Base-by-base conservation (phyloP, 2,888 invertebrate genomes). In the Iselma pallidipennis region DNA sequence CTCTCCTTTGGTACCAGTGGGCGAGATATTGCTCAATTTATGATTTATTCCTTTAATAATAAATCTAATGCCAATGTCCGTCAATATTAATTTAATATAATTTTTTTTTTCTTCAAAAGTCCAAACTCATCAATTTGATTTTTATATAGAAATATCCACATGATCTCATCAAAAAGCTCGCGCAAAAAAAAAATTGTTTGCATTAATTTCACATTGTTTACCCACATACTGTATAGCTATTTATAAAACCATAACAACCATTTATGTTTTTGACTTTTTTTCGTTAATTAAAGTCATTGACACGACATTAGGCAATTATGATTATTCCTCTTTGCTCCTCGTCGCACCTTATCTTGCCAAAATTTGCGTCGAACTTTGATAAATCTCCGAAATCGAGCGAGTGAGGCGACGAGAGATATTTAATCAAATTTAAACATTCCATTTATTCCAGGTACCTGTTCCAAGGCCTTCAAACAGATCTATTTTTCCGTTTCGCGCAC, bases 21-120 rank as follows among this genome's bases (percentile, higher is more conserved):
- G 62, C 62, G 62, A 58, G 3, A 28, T 29, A 48, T 57, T 57
- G 45, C 53, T 51, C 52, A 63, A 33, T 58, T 58, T 58, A 25
- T 61, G 49, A 61, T 61, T 61, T 61, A 52, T 23, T 31, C 10
- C 5, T 19, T 31, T 52, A 52, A 29, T 31, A 52, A 51, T 2
- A 42, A 42, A 19, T 21, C 19, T n/a, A n/a, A 28, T 52, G 52
- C 31, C 52, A 52, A 31, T 52, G 52, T 21, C 52, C 52, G 4
- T 16, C 42, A n/a, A 16, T 37, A 37, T 21, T 10, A 21, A 45
- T 21, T 45, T n/a, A 19, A 23, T 45, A 45, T 21, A 1, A 21
- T 42, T 10, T 45, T 52, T 16, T 9, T n/a, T 23, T 52, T 52
- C 10, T 50, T 14, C n/a, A n/a, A 16, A n/a, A n/a, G n/a, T 21